phyloP scores from a whole-genome alignment of 1,140 invertebrate genomes.

The Plodia interpunctella region DNA sequence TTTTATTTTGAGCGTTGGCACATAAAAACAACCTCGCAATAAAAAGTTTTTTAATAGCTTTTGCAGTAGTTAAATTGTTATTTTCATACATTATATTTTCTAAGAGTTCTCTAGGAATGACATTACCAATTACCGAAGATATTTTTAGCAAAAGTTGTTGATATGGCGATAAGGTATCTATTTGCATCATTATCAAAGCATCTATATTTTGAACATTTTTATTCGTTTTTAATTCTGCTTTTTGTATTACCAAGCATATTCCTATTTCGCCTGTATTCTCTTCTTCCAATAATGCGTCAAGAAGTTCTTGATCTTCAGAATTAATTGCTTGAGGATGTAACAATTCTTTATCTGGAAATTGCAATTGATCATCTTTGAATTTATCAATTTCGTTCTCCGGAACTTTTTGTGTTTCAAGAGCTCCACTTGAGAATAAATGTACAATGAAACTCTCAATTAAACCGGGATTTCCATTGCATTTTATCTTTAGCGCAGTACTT shows the following conservation, averaged over 20 bases:
- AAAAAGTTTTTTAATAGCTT: conserved; percentile 67
- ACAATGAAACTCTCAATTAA: conserved; percentile 66
- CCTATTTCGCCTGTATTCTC: conserved; percentile 38
- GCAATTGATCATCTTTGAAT: conserved; percentile 41
- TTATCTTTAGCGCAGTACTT: conserved; percentile 53
- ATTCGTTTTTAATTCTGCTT: conserved; percentile 53
- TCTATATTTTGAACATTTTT: conserved; percentile 62
- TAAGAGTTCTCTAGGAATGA: conserved; percentile 68
- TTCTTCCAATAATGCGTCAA: conserved; percentile 44
- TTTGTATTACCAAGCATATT: conserved; percentile 52
- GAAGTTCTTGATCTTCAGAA: conserved; percentile 35
- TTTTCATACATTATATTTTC: conserved; percentile 74
- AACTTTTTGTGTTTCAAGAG: conserved; percentile 50
- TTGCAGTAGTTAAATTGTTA: conserved; percentile 53
- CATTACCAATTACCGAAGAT: conserved; percentile 72
- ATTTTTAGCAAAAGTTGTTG: conserved; percentile 76
- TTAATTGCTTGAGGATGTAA: conserved; percentile 51
- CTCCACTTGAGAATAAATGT: conserved; percentile 69
- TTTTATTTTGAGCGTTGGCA: conserved; percentile 44
- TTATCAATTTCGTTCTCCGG: conserved; percentile 32
- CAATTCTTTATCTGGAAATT: conserved; percentile 44
- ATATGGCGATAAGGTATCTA: conserved; percentile 72
- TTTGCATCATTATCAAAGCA: conserved; percentile 74
- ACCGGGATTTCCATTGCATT: conserved; percentile 68
- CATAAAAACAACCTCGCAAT: conserved; percentile 53